Evolutionary conservation across 2,888 invertebrate species (phyloP).

Genomic region (Drosophila fungiperda): DNA sequence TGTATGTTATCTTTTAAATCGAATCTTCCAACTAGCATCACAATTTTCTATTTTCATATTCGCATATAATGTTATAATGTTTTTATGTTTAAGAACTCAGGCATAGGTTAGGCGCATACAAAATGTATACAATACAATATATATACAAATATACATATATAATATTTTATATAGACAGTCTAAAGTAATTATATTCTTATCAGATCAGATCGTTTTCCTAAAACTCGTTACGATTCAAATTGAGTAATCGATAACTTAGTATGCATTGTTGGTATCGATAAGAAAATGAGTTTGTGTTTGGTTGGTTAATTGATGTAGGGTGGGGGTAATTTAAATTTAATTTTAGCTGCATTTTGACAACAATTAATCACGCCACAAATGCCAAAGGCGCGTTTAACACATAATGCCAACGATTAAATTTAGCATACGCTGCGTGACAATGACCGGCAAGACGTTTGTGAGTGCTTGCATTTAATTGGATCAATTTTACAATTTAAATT

Average conservation of each 20-base stretch:
- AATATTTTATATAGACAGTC: constrained; percentile 6
- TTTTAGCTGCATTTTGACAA: constrained; percentile 69
- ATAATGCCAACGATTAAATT: constrained; percentile 74
- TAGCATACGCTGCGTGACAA: constrained; percentile 58
- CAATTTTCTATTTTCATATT: constrained; percentile 13
- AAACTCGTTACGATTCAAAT: constrained; percentile 7
- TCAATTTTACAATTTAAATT: not conserved
- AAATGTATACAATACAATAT: constrained; percentile 1
- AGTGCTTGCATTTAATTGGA: constrained; percentile 3
- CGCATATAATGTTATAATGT: constrained; percentile 16
- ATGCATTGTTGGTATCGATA: not conserved
- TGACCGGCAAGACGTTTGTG: constrained; percentile 43
- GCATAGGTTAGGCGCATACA: constrained; percentile 32
- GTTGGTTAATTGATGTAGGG: not conserved
- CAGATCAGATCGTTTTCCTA: constrained; percentile 4
- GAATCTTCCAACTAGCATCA: constrained; percentile 27
- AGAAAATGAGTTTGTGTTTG: not conserved
- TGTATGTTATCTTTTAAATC: not conserved
- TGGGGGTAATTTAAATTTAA: constrained; percentile 51
- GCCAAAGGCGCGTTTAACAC: constrained; percentile 60
- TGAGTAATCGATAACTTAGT: not conserved
- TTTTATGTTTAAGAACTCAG: constrained; percentile 49
- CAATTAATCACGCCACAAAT: constrained; percentile 70
- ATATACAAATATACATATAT: constrained; percentile 4
- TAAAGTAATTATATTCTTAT: constrained; percentile 34